A percentile compares a stretch with the other conserved stretches of the same genome.
These are phyloP conservation scores for Carpatolechia fugitivella DNA, from an alignment of 2,888 invertebrate genomes.

Conservation along the genomic window DNA sequence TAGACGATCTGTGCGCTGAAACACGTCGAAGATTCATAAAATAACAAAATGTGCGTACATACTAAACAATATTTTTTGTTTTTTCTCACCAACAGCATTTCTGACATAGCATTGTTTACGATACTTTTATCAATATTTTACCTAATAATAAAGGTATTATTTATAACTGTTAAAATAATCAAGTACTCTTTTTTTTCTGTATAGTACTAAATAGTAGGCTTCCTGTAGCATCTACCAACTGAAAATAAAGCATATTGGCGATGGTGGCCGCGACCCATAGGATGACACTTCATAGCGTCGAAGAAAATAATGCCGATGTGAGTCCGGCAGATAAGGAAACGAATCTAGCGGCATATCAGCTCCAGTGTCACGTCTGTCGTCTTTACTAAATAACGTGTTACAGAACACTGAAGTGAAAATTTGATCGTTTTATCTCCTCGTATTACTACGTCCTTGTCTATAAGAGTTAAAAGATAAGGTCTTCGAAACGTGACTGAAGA, in stretches of 20 bases:
- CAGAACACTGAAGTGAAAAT: not conserved
- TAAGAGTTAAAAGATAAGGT: not conserved
- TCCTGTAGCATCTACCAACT: too few relatives aligned
- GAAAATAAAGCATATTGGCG: too few relatives aligned
- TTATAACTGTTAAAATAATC: too few relatives aligned
- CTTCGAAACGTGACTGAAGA: not conserved
- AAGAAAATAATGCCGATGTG: constrained; percentile 3
- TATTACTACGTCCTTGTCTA: not conserved
- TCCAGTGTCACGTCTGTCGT: not conserved
- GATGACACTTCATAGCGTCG: not conserved
- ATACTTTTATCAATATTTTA: not conserved
- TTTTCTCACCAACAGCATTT: too few relatives aligned
- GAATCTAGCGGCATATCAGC: not conserved
- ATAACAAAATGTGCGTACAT: too few relatives aligned
- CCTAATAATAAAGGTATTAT: not conserved
- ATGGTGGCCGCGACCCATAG: too few relatives aligned
- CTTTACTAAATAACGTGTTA: constrained; percentile 3
- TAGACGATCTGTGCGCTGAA: too few relatives aligned
- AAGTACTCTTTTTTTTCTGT: too few relatives aligned
- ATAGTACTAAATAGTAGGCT: too few relatives aligned
- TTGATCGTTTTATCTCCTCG: not conserved
- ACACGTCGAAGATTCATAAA: too few relatives aligned
- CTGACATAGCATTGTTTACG: not conserved
- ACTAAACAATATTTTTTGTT: too few relatives aligned
- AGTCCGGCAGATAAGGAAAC: not conserved